phyloP scores from a whole-genome alignment of 2,888 invertebrate genomes.

The Craniophora ligustri region DNA sequence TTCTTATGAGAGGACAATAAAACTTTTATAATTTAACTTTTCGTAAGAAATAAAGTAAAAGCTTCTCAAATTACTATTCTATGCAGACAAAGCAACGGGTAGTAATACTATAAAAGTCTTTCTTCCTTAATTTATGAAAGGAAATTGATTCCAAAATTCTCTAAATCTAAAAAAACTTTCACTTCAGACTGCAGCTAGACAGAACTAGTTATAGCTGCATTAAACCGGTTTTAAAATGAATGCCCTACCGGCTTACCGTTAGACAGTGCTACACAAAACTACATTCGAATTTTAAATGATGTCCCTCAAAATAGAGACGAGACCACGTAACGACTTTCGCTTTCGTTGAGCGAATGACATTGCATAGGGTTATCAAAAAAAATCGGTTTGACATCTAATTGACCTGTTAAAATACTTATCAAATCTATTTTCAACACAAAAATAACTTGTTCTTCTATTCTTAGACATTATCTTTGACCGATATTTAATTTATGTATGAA shows the following conservation, averaged over 20 bases:
- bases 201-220: conserved; percentile 10
- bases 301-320: conserved; percentile 39
- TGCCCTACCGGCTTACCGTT: conserved; percentile 5
- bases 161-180: conserved; percentile 6
- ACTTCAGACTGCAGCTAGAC: neutral
- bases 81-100: too few relatives aligned
- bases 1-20: too few relatives aligned
- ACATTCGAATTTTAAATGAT: conserved; percentile 53
- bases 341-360: conserved; percentile 40
- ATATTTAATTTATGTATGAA: too few relatives aligned
- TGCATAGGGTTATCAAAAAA: conserved; percentile 36
- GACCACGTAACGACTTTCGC: conserved; percentile 55
- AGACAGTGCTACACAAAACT: conserved; percentile 25
- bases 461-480: too few relatives aligned
- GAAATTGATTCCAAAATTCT: neutral
- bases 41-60: too few relatives aligned
- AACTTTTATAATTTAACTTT: too few relatives aligned
- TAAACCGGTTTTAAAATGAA: conserved; percentile 10
- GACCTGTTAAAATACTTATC: too few relatives aligned
- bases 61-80: too few relatives aligned
- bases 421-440: too few relatives aligned
- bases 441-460: too few relatives aligned
- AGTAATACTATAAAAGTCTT: neutral
- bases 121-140: neutral
- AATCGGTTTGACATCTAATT: too few relatives aligned